Base-by-base conservation (phyloP, 2,113 vertebrate species). In the Paraplagusia blochii region DNA sequence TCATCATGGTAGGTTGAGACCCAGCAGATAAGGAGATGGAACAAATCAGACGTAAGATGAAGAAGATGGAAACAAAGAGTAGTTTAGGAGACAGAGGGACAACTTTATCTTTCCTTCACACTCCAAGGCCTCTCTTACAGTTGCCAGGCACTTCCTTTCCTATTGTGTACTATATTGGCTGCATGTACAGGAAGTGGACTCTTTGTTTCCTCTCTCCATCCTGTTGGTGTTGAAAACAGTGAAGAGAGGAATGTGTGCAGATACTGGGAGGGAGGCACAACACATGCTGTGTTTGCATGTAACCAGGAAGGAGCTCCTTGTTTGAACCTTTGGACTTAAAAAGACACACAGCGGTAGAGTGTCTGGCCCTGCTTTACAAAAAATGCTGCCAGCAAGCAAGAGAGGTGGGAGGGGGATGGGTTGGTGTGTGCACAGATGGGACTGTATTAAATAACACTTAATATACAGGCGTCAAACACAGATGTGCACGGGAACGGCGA, bases 191-290 rank as follows among this genome's bases (percentile, higher is more conserved):
- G 89, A 90, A 90, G 85, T 85, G 66, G 77, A 49, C 46, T 85
- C 80, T 85, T 87, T 85, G 88, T 83, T 83, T 88, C 87, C 85
- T 64, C 36, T 81, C 80, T 80, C 74, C 80, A 87, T 90, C 89
- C 88, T 87, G 84, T 68, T 62, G 74, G 68, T 57, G 58, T 53
- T 5, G 10, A 72, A 56, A 33, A 16, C 19, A 50, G 58, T 38
- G 19, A 58, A 50, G 53, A 39, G 47, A 70, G 72, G 74, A 67
- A 72, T 79, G 72, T 62, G 60, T 51, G 73, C 50, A 35, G 58
- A 64, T 46, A 50, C 51, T 58, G 44, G 38, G 53, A 56, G 76
- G 40, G 63, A 58, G 72, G 50, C 34, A 53, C 73, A 76, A 80
- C 75, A 63, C 67, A 44, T 0, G 12, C 53, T 60, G 66, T 69